These are phyloP conservation scores for Barbus barbus DNA, from an alignment of 2,113 vertebrate species.

Conservation along the genomic window DNA sequence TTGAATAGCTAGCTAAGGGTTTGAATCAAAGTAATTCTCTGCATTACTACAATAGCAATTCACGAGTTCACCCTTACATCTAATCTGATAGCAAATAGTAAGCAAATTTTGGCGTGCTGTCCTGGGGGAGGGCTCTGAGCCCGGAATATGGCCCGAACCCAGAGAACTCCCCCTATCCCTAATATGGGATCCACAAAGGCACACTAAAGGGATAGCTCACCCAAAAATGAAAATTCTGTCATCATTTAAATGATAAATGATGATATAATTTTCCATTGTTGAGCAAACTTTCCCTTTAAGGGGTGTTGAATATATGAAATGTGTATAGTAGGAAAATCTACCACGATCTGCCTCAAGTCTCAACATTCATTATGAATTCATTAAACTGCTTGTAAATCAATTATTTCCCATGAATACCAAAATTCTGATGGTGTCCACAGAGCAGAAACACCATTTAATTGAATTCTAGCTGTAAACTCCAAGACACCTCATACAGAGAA, in stretches of 20 bases:
- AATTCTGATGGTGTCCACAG: neutral
- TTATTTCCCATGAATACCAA: neutral
- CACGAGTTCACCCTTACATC: too few relatives aligned
- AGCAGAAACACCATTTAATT: neutral
- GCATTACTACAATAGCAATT: neutral
- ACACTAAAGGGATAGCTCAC: neutral
- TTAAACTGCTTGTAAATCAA: conserved; percentile 20
- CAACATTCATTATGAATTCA: neutral
- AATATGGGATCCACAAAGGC: too few relatives aligned
- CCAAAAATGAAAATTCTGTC: neutral
- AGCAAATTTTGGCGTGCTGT: too few relatives aligned
- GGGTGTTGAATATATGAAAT: neutral
- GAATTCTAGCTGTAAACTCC: neutral
- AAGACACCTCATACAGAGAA: conserved; percentile 2
- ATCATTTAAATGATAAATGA: neutral
- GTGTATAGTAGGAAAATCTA: neutral
- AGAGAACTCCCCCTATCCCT: too few relatives aligned
- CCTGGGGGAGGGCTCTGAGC: too few relatives aligned
- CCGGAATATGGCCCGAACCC: too few relatives aligned
- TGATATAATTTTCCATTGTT: neutral
- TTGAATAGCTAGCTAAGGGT: conserved; percentile 20
- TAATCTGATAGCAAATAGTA: too few relatives aligned
- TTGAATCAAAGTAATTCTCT: conserved; percentile 1
- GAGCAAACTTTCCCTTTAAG: neutral
- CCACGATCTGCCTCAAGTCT: neutral